Evolutionary conservation across 2,888 invertebrate species (phyloP).

Genomic region (Dilophus febrilis): DNA sequence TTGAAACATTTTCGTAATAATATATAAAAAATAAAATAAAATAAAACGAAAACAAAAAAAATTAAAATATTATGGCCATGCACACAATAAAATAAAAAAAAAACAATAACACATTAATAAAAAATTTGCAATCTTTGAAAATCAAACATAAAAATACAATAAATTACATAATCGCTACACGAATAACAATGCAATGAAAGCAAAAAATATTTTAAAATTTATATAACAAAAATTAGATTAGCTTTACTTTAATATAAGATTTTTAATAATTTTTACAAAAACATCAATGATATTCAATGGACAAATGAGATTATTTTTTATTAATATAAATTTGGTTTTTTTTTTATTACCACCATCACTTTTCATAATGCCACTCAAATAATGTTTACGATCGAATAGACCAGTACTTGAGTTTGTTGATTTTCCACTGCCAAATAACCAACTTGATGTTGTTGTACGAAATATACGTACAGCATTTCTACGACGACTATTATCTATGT

Average conservation of each 20-base stretch:
- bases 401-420: conserved; percentile 7
- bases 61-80: neutral
- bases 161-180: too few relatives aligned
- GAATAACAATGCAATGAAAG: too few relatives aligned
- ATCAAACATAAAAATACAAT: too few relatives aligned
- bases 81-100: neutral
- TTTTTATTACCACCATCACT: conserved; percentile 7
- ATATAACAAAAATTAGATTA: too few relatives aligned
- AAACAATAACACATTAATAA: neutral
- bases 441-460: conserved; percentile 4
- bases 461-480: neutral
- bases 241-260: too few relatives aligned
- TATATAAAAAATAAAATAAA: conserved; percentile 21
- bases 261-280: too few relatives aligned
- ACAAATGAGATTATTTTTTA: too few relatives aligned
- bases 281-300: too few relatives aligned
- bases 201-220: too few relatives aligned
- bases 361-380: conserved; percentile 6
- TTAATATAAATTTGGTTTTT: too few relatives aligned
- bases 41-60: conserved; percentile 14
- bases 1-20: neutral
- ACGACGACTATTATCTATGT: too few relatives aligned
- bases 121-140: too few relatives aligned
- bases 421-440: conserved; percentile 8
- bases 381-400: neutral